Percentiles rank a stretch among this genome's conserved stretches.
phyloP scores from a whole-genome alignment of 2,797 vertebrate genomes.

The Telmatherina bonti region DNA sequence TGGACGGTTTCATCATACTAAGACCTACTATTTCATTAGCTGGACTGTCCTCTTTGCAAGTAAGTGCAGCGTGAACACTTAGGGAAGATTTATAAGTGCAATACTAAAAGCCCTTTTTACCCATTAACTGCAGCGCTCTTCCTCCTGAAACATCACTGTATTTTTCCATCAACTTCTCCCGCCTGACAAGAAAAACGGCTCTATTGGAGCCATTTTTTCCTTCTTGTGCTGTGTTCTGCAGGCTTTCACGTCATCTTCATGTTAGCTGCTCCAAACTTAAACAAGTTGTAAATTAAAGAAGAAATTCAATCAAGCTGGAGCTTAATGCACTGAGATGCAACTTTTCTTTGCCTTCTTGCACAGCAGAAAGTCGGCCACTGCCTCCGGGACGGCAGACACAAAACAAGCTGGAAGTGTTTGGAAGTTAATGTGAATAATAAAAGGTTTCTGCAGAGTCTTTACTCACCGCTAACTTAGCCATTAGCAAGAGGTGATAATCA shows the following conservation, averaged over 20 bases:
- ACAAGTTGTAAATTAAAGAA: background rate
- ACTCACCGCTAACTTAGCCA: background rate
- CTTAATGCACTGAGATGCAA: background rate
- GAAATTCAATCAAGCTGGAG: slow-evolving; percentile 13
- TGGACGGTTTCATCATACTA: background rate
- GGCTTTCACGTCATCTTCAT: slow-evolving; percentile 10
- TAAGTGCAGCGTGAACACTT: no score
- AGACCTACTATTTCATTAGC: no score
- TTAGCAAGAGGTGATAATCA: background rate
- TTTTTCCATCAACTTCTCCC: slow-evolving; percentile 18
- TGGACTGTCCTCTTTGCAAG: background rate
- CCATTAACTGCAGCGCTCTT: background rate
- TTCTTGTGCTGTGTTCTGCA: slow-evolving; percentile 12
- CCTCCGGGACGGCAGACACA: slow-evolving; percentile 17
- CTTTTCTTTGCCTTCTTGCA: background rate
- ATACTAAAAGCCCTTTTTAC: background rate
- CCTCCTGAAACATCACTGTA: slow-evolving; percentile 35
- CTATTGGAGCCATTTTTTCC: slow-evolving; percentile 27
- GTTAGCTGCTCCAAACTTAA: slow-evolving; percentile 8
- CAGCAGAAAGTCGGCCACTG: slow-evolving; percentile 45
- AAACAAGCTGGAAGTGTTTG: slow-evolving; percentile 8
- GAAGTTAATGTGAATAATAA: slow-evolving; percentile 19
- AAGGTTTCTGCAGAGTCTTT: slow-evolving; percentile 9
- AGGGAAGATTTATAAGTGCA: background rate
- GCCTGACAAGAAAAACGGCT: slow-evolving; percentile 44